Conservation (phyloP, 2,113 vertebrate genomes). For the Passer montanus region DNA sequence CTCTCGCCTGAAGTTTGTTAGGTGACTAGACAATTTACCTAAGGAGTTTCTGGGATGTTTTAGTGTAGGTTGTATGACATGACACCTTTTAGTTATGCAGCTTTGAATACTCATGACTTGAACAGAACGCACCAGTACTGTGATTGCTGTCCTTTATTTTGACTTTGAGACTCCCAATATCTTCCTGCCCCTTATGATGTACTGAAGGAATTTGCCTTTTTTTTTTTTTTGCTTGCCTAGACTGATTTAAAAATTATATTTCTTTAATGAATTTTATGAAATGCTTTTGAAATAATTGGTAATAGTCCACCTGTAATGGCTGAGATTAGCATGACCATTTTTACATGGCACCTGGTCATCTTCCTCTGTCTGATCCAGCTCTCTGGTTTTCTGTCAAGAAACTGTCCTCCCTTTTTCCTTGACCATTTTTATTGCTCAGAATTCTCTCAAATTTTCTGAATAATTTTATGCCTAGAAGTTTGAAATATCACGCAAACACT, state of each 20-base stretch:
- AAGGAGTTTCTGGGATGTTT: neutral
- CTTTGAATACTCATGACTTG: neutral
- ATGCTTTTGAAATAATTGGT: neutral
- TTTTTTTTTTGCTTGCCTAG: neutral
- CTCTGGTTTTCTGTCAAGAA: neutral
- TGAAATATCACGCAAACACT: neutral
- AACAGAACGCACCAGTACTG: neutral
- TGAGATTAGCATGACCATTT: neutral
- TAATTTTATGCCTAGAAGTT: neutral
- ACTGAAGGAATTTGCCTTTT: neutral
- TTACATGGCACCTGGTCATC: neutral
- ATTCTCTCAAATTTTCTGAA: neutral
- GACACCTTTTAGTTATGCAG: neutral
- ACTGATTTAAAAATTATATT: neutral
- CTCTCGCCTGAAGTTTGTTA: neutral
- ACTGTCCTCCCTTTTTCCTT: neutral
- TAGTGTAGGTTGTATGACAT: neutral
- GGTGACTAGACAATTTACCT: neutral
- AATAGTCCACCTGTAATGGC: neutral
- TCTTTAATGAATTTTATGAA: neutral
- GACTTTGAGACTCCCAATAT: neutral
- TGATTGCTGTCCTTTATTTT: neutral
- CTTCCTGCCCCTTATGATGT: neutral
- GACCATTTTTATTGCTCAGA: neutral
- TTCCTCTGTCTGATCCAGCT: neutral